phyloP scores from a whole-genome alignment of 2,888 invertebrate genomes.

The Choreutis nemorana region DNA sequence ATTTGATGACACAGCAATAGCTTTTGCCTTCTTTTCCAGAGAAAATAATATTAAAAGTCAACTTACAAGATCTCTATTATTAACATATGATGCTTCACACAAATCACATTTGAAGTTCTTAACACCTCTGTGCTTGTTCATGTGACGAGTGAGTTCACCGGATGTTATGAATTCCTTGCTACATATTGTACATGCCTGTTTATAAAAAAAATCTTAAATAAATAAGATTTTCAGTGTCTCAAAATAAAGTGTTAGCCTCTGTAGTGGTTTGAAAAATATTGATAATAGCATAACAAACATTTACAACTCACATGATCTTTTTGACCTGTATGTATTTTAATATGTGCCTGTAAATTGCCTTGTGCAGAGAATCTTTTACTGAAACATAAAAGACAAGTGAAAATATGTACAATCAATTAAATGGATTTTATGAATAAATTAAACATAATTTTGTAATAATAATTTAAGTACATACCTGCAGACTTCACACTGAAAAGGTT shows the following conservation, averaged over 20 bases:
- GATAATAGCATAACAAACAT: not conserved
- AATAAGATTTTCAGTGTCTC: too few relatives aligned
- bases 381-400: constrained; percentile 17
- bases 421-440: constrained; percentile 2
- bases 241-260: too few relatives aligned
- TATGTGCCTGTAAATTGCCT: constrained; percentile 69
- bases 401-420: constrained; percentile 2
- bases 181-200: constrained; percentile 62
- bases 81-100: constrained; percentile 62
- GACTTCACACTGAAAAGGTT: constrained; percentile 70
- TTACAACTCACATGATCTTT: constrained; percentile 58
- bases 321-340: constrained; percentile 70
- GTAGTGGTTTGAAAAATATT: not conserved
- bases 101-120: constrained; percentile 68
- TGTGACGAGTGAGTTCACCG: constrained; percentile 67
- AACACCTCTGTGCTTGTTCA: constrained; percentile 65
- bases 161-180: constrained; percentile 68
- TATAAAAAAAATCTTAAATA: constrained; percentile 4
- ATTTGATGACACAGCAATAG: too few relatives aligned
- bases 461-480: constrained; percentile 42
- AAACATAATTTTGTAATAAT: not conserved
- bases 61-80: constrained; percentile 64
- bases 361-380: constrained; percentile 69
- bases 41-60: constrained; percentile 3
- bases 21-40: too few relatives aligned